Evolutionary conservation across 2,888 invertebrate genomes (phyloP).

Genomic region (Rhyacophila evoluta): DNA sequence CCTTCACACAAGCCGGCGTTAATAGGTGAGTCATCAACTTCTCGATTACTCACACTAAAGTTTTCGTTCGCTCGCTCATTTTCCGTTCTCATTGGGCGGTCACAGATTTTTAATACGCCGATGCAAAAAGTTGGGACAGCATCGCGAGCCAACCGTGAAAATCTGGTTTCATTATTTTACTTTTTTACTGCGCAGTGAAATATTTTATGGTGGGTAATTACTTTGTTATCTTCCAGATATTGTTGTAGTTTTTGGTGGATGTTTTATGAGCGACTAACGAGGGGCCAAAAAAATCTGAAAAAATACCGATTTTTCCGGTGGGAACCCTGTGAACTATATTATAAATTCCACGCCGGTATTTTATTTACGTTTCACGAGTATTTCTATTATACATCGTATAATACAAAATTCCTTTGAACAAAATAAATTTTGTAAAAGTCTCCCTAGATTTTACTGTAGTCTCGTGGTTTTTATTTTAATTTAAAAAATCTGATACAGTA

Average conservation of each 20-base stretch:
- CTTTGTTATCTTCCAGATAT: constrained; percentile 11
- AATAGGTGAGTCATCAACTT: constrained; percentile 17
- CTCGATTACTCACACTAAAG: neutral
- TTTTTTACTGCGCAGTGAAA: constrained; percentile 4
- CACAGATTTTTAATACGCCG: neutral
- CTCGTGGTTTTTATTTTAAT: too few species aligned
- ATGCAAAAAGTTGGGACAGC: neutral
- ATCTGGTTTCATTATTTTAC: neutral
- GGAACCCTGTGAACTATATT: neutral
- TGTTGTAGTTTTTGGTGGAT: neutral
- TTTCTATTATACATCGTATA: too few species aligned
- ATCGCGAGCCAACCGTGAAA: constrained; percentile 6
- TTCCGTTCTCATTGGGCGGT: neutral
- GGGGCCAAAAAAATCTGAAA: neutral
- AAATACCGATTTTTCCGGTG: neutral
- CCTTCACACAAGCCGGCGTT: neutral
- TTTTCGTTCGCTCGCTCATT: neutral
- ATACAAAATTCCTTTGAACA: too few species aligned
- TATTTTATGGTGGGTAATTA: constrained; percentile 19
- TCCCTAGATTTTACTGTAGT: too few species aligned
- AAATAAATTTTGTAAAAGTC: too few species aligned
- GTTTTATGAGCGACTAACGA: neutral
- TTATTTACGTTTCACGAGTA: too few species aligned
- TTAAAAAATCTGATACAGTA: too few species aligned
- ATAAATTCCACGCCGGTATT: too few species aligned